These are phyloP conservation scores for Plectropomus leopardus DNA, from an alignment of 2,113 vertebrate species.

Conservation along the genomic window DNA sequence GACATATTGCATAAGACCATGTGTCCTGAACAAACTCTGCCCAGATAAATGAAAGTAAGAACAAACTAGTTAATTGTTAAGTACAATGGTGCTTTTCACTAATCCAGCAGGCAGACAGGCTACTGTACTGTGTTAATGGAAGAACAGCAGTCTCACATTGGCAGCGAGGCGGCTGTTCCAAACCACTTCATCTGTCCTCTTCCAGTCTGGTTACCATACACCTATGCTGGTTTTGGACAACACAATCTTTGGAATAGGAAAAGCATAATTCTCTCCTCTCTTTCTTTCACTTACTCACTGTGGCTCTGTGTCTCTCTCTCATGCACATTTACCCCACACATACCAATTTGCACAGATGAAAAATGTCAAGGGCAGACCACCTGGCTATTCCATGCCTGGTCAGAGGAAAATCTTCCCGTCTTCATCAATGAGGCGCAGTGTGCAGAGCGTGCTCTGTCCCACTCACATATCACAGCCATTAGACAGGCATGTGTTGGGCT, in stretches of 20 bases:
- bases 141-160: constrained; percentile 74
- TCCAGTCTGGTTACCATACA: constrained; percentile 75
- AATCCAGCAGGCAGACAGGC: constrained; percentile 67
- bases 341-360: constrained; percentile 77
- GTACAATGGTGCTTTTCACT: constrained; percentile 81
- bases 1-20: constrained; percentile 72
- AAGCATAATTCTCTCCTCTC: constrained; percentile 70
- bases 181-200: constrained; percentile 78
- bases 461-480: constrained; percentile 81
- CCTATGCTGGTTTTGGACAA: constrained; percentile 82
- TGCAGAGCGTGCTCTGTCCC: constrained; percentile 70
- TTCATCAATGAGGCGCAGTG: constrained; percentile 84
- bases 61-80: constrained; percentile 79
- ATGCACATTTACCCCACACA: constrained; percentile 75
- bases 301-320: constrained; percentile 37
- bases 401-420: constrained; percentile 78
- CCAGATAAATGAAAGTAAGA: constrained; percentile 74
- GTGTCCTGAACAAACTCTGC: constrained; percentile 54
- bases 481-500: constrained; percentile 81
- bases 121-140: constrained; percentile 76
- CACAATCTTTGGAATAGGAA: constrained; percentile 70
- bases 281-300: constrained; percentile 46
- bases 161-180: constrained; percentile 71
- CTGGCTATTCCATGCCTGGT: constrained; percentile 76
- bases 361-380: constrained; percentile 81